Evolutionary conservation across 2,113 vertebrate species (phyloP), one percentile per base, ranked within the genome.

Genomic region (Protobothrops flavoviridis): DNA sequence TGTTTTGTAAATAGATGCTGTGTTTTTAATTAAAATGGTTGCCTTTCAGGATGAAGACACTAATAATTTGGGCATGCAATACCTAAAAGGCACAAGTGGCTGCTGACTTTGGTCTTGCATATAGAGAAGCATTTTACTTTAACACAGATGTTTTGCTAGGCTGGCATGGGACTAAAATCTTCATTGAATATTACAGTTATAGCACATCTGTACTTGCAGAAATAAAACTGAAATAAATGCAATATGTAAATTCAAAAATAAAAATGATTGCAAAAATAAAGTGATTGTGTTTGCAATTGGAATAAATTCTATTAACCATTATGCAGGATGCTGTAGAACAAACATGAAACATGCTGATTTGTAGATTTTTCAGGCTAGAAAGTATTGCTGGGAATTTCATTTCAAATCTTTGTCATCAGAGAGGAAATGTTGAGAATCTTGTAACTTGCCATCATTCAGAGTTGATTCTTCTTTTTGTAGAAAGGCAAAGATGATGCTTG

Each of bases 401-500:
- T 17, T 74, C 23, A 55, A 29, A 7, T 12, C 8, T 48, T 23
- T 21, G 26, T 81, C 17, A 39, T 61, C 26, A 86, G n/a, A 57
- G 88, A 29, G 17, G 21, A 86, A 26, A 85, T 29, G 12, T 48
- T n/a, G 33, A 21, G 4, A 56, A 43, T 89, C 50, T 9, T 12
- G 23, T 90, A 11, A 15, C 4, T 81, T 43, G 15, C 50, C 6
- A 12, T 15, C 0, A 15, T 24, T 26, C 56, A 29, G 3, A 81
- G 4, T 24, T 4, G 48, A 6, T 24, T 0, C 0, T 39, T 92
- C 43, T 93, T 91, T 87, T 56, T 85, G 0, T 94, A 99, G 99
- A 96, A 98, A 99, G 93, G 99, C 99, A 0, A 99, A 98, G 96
- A 98, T 98, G 96, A 97, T 99, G 91, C 97, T 99, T 91, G 99